Percentiles rank a stretch among this genome's conserved stretches.
phyloP scores from a whole-genome alignment of 2,888 invertebrate species.

The Rhynchonema sp. region DNA sequence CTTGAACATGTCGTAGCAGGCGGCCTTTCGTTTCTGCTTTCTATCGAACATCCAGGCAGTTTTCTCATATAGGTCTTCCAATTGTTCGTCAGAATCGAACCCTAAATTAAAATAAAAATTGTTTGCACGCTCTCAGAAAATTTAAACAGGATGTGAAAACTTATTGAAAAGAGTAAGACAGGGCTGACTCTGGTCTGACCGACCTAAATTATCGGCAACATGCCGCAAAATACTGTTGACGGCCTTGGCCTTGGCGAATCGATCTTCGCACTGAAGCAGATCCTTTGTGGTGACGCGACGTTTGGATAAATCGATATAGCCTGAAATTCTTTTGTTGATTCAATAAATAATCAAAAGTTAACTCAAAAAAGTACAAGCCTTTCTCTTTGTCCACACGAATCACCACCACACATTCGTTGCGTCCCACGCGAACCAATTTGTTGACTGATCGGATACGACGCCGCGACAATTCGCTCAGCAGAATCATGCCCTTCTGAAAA shows the following conservation, averaged over 20 bases:
- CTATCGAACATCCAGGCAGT: constrained; percentile 98
- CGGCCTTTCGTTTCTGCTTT: constrained; percentile 82
- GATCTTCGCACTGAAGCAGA: constrained; percentile 89
- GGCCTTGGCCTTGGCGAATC: constrained; percentile 57
- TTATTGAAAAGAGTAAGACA: too few species aligned
- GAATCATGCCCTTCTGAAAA: too few species aligned
- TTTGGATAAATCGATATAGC: constrained; percentile 97
- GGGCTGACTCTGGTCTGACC: too few species aligned
- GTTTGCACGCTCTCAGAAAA: too few species aligned
- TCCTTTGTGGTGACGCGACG: constrained; percentile 93
- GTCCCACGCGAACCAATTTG: constrained; percentile 91
- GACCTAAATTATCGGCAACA: constrained; percentile 84
- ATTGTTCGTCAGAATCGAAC: constrained; percentile 69
- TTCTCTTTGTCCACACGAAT: constrained; percentile 98
- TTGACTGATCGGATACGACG: constrained; percentile 97
- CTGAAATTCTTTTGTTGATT: constrained; percentile 34
- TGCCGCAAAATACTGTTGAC: constrained; percentile 60
- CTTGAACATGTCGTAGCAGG: constrained; percentile 93
- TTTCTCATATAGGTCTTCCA: constrained; percentile 80
- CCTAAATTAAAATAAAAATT: too few species aligned
- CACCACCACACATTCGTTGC: constrained; percentile 95
- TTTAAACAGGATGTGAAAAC: too few species aligned
- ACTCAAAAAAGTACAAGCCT: too few species aligned
- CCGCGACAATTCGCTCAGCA: constrained; percentile 87
- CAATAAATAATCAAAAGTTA: too few species aligned